Base-by-base conservation (phyloP, 2,113 vertebrate species). In the Stictonetta naevosa region DNA sequence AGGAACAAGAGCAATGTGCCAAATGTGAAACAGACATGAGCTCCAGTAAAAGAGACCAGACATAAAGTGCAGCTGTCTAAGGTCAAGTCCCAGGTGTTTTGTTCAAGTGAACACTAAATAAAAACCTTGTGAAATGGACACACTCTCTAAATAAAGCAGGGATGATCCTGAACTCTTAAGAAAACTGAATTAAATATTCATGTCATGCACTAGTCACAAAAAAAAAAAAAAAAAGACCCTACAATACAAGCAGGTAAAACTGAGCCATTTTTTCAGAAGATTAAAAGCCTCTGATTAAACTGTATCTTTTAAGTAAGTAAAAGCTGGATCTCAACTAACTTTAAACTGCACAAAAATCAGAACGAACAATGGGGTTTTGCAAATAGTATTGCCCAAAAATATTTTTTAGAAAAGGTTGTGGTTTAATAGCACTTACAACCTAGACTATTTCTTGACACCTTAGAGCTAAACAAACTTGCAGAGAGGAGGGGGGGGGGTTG, bases 81-180 rank as follows among this genome's bases (percentile, higher is more conserved):
- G 50, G 29, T 69, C 40, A 73, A 58, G 52, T 80, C 40, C 75
- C 52, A 64, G 11, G 38, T 48, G 42, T 68, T 94, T 58, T 75
- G 46, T 72, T 72, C 73, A 53, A 96, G 20, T 17, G 9, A n/a
- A 38, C 13, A 7, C 23, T 44, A 40, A 79, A 25, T 21, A 76
- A 76, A 60, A 46, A 55, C 48, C 50, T 67, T 28, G 17, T 53
- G 50, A 31, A 8, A 8, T n/a, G 38, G 31, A 16, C 22, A 26
- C 19, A n/a, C 8, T 80, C 66, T 55, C 50, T 20, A 66, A 44
- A 42, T 58, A 60, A 75, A 91, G 20, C 31, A 60, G 3, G 1
- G 53, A 60, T 34, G 21, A 82, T 25, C 62, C 73, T 53, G 59
- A 87, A 46, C 52, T 92, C 48, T 78, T 91, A 88, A 74, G 60